Percentiles rank a stretch among this genome's conserved stretches.
These are phyloP conservation scores for Alitta virens DNA, from an alignment of 2,888 invertebrate genomes.

Conservation along the genomic window DNA sequence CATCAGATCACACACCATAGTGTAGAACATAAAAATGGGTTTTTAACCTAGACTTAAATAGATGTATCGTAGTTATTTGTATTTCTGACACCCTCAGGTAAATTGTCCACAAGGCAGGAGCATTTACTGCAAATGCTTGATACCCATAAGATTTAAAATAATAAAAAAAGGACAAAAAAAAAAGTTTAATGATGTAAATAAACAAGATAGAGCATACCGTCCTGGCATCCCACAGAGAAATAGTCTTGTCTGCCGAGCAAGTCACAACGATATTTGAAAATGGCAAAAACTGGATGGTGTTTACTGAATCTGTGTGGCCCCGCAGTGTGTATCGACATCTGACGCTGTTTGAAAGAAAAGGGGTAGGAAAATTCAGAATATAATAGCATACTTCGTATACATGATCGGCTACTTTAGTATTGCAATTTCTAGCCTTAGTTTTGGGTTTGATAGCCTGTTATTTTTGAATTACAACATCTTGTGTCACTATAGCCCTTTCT, in stretches of 20 bases:
- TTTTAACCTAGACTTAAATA: too few relatives aligned
- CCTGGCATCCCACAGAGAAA: slow-evolving; percentile 57
- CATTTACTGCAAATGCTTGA: too few relatives aligned
- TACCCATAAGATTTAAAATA: not conserved
- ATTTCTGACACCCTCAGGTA: too few relatives aligned
- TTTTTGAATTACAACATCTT: not conserved
- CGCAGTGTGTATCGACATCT: slow-evolving; percentile 54
- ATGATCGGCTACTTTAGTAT: not conserved
- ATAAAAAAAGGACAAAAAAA: not conserved
- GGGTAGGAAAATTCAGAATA: not conserved
- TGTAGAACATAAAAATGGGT: too few relatives aligned
- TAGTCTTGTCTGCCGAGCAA: slow-evolving; percentile 56
- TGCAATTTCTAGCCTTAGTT: too few relatives aligned
- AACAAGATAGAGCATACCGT: slow-evolving; percentile 36
- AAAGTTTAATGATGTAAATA: not conserved
- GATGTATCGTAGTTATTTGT: too few relatives aligned
- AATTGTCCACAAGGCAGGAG: too few relatives aligned
- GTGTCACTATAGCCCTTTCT: too few relatives aligned
- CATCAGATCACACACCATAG: too few relatives aligned
- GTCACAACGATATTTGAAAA: slow-evolving; percentile 55
- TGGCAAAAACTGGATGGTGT: slow-evolving; percentile 54
- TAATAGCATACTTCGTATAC: not conserved
- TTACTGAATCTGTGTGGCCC: slow-evolving; percentile 57
- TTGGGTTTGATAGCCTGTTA: not conserved
- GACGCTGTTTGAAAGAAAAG: slow-evolving; percentile 31